Percentiles rank a stretch among this genome's conserved stretches.
Evolutionary conservation across 1,140 invertebrate genomes (phyloP).

Genomic region (Drosophila rhopaloa): DNA sequence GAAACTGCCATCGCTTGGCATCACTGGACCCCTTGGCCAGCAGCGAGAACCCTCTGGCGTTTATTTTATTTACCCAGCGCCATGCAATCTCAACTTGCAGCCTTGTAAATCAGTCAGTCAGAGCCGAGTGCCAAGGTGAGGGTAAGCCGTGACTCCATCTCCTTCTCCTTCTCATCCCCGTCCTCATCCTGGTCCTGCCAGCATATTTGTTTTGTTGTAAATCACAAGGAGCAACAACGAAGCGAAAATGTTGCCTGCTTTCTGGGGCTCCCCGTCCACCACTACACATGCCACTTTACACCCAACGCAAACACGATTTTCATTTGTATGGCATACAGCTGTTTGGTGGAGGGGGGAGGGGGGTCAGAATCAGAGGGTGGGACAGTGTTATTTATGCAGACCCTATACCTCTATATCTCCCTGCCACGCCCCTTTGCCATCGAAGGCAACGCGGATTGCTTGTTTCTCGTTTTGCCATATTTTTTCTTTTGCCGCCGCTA

Average conservation of each 20-base stretch:
- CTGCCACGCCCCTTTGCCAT: conserved; percentile 41
- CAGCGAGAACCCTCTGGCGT: conserved; percentile 26
- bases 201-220: conserved; percentile 83
- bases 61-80: conserved; percentile 80
- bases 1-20: conserved; percentile 39
- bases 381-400: conserved; percentile 73
- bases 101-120: conserved; percentile 80
- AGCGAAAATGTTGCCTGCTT: conserved; percentile 69
- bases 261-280: conserved; percentile 33
- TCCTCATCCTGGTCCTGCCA: conserved; percentile 31
- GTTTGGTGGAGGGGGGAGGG: conserved; percentile 1
- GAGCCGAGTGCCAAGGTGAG: conserved; percentile 55
- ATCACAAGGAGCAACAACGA: conserved; percentile 73
- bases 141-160: conserved; percentile 34
- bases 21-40: conserved; percentile 5
- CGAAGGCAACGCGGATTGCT: conserved; percentile 67
- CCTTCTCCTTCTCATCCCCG: no score
- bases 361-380: neutral
- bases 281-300: conserved; percentile 80
- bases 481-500: conserved; percentile 53
- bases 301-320: conserved; percentile 79
- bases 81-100: conserved; percentile 78
- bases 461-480: conserved; percentile 67
- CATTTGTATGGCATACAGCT: conserved; percentile 70
- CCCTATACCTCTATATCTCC: conserved; percentile 55